Evolutionary conservation across 2,797 vertebrate species (phyloP).

Genomic region (Buphagus erythrorhynchus): DNA sequence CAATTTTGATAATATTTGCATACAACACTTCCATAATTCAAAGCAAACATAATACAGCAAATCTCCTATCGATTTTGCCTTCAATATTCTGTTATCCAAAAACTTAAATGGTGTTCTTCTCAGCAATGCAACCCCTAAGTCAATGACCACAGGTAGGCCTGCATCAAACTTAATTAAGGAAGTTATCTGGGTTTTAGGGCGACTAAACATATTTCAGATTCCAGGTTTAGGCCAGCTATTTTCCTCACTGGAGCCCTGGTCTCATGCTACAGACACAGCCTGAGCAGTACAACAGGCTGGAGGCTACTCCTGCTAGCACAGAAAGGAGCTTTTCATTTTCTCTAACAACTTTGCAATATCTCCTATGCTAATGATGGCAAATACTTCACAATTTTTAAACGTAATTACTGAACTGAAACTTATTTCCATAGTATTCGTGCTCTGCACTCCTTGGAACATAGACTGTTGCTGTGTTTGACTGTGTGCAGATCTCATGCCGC

Average conservation of each 20-base stretch:
- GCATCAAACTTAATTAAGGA: not conserved
- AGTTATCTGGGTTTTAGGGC: not conserved
- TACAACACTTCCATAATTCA: not conserved
- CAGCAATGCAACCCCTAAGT: not conserved
- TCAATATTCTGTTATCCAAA: not conserved
- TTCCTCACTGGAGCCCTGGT: not conserved
- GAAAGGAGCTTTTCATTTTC: not conserved
- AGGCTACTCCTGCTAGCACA: not conserved
- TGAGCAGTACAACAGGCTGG: not conserved
- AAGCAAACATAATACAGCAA: not conserved
- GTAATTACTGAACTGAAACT: not conserved
- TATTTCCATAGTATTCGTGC: not conserved
- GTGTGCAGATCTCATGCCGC: accelerated
- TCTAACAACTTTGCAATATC: not conserved
- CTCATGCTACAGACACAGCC: accelerated
- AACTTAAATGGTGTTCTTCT: not conserved
- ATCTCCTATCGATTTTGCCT: not conserved
- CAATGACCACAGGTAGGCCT: not conserved
- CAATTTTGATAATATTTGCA: not conserved
- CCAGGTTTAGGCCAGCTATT: not conserved
- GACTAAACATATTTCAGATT: not conserved
- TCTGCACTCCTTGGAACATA: accelerated
- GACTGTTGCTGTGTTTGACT: not conserved
- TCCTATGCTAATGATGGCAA: not conserved
- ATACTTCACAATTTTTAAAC: not conserved